Evolutionary conservation across 64 coral and sea anemone species (phyloP).

Genomic region (Dendronephthya gigantea): DNA sequence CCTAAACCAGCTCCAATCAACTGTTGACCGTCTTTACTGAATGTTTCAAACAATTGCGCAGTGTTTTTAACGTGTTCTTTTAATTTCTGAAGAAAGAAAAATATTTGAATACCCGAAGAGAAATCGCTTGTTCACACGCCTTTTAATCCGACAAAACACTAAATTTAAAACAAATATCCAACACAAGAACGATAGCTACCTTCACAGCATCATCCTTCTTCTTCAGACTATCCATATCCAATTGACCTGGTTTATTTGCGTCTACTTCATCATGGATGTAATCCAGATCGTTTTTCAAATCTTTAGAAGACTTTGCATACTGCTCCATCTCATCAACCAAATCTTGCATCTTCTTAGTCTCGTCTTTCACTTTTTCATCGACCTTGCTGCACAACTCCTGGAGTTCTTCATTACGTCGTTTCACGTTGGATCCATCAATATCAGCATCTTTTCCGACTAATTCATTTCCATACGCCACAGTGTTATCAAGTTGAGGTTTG

Average conservation of each 20-base stretch:
- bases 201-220: not conserved
- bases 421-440: not conserved
- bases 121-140: too few species aligned
- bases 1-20: conserved; percentile 4
- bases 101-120: too few species aligned
- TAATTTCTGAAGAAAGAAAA: not conserved
- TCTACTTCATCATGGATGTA: conserved; percentile 41
- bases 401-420: not conserved
- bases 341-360: conserved; percentile 50
- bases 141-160: too few species aligned
- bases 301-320: conserved; percentile 27
- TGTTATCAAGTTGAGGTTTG: not conserved
- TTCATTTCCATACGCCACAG: conserved; percentile 9
- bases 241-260: conserved; percentile 38
- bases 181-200: not conserved
- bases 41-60: not conserved
- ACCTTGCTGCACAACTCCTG: not conserved
- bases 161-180: too few species aligned
- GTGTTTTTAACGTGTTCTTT: not conserved
- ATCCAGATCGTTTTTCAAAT: not conserved
- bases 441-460: not conserved
- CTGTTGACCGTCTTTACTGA: conserved; percentile 1
- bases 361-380: conserved; percentile 21
- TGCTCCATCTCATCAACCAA: conserved; percentile 46
- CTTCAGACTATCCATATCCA: conserved; percentile 39